Percentiles rank a stretch among this genome's conserved stretches.
phyloP scores from a whole-genome alignment of 2,888 invertebrate genomes.

The Caenorhabditis sinica region DNA sequence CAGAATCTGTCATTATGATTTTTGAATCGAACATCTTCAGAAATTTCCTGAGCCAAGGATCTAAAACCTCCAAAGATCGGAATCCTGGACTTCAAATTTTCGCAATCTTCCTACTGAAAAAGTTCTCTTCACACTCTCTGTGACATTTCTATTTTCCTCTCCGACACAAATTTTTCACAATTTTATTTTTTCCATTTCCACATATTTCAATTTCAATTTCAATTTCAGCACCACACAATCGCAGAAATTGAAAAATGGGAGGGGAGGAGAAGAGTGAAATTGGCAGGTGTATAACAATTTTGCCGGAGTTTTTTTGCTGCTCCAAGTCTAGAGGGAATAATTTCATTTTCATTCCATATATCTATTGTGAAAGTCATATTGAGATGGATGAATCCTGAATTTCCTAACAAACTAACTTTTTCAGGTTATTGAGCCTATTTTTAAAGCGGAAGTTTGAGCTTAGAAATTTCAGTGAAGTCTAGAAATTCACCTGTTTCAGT shows the following conservation, averaged over 20 bases:
- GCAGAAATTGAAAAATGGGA: slow-evolving; percentile 17
- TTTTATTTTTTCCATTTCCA: slow-evolving; percentile 23
- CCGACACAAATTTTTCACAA: not conserved
- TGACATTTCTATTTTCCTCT: not conserved
- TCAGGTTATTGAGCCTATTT: not conserved
- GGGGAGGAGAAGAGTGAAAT: slow-evolving; percentile 42
- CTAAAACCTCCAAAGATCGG: not conserved
- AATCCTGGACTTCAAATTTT: not conserved
- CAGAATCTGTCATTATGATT: no score
- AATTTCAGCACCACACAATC: slow-evolving; percentile 24
- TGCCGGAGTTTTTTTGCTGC: slow-evolving; percentile 11
- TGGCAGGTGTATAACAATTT: slow-evolving; percentile 61
- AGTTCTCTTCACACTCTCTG: not conserved
- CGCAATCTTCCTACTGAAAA: not conserved
- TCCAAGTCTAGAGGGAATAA: slow-evolving; percentile 31
- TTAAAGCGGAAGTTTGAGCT: not conserved
- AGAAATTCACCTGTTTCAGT: not conserved
- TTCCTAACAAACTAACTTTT: not conserved
- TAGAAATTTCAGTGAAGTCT: not conserved
- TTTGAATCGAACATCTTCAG: no score
- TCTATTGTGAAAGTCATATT: not conserved
- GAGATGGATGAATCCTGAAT: not conserved
- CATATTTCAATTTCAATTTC: slow-evolving; percentile 53
- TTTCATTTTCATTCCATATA: not conserved
- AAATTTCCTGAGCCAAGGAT: no score